These are phyloP conservation scores for Parnassius mnemosyne DNA, from an alignment of 2,888 invertebrate genomes.

Conservation along the genomic window DNA sequence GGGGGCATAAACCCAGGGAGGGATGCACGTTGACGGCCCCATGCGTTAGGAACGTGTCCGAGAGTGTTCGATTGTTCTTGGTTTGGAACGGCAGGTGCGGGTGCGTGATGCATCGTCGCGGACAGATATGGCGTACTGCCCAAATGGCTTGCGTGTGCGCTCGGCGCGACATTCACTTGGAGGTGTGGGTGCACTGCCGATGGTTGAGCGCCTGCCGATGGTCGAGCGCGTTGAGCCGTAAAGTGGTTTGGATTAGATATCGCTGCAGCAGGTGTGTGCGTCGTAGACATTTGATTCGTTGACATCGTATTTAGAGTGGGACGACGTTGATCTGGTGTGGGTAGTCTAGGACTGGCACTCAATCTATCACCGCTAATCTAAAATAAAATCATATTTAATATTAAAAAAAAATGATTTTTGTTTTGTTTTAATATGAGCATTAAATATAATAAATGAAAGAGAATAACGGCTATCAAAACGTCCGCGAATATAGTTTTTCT, in stretches of 20 bases:
- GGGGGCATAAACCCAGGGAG: conserved; percentile 57
- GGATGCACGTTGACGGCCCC: conserved; percentile 60
- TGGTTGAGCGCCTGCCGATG: conserved; percentile 24
- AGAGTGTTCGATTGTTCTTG: conserved; percentile 50
- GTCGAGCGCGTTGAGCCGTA: conserved; percentile 37
- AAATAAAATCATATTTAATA: conserved; percentile 11
- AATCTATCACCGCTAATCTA: conserved; percentile 58
- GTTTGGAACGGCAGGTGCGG: conserved; percentile 38
- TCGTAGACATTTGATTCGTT: conserved; percentile 29
- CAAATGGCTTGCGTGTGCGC: conserved; percentile 43
- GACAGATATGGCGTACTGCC: conserved; percentile 68
- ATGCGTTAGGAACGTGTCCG: conserved; percentile 50
- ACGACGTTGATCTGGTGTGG: conserved; percentile 52
- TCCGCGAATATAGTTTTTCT: no score
- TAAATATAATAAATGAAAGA: no score
- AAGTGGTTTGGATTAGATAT: conserved; percentile 46
- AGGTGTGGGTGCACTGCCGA: conserved; percentile 27
- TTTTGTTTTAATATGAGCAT: no score
- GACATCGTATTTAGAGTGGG: conserved; percentile 44
- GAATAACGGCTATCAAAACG: no score
- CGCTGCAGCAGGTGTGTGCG: conserved; percentile 30
- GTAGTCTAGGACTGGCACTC: conserved; percentile 63
- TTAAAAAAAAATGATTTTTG: no score
- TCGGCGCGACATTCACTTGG: conserved; percentile 26
- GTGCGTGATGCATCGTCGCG: conserved; percentile 46